Percentiles rank a stretch among this genome's conserved stretches.
These are phyloP conservation scores for Rhopalosiphum maidis DNA, from an alignment of 1,140 invertebrate species.

Conservation along the genomic window DNA sequence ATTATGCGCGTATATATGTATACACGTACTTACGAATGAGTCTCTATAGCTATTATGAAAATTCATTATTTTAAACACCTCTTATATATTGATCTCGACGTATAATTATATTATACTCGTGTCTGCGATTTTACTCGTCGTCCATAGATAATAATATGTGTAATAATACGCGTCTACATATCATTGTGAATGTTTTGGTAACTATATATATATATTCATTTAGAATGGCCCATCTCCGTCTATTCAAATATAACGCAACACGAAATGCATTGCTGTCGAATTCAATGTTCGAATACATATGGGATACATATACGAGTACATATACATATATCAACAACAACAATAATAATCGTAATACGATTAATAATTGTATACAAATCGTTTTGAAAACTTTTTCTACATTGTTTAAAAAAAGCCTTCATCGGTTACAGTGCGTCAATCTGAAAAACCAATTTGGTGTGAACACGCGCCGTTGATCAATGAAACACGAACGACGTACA, in stretches of 20 bases:
- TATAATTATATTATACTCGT: background rate
- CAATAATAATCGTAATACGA: background rate
- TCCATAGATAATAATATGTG: background rate
- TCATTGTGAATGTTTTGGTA: background rate
- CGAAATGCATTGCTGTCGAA: background rate
- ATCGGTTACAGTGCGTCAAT: no score
- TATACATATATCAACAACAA: background rate
- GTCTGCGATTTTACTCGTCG: background rate
- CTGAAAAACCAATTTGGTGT: background rate
- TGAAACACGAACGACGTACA: no score
- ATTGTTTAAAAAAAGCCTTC: background rate
- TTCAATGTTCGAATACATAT: background rate
- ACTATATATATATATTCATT: background rate
- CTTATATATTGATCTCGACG: background rate
- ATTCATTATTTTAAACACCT: conserved; percentile 6
- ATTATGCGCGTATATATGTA: background rate
- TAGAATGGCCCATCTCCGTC: background rate
- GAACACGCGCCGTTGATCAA: background rate
- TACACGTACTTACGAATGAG: background rate
- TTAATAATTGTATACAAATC: background rate
- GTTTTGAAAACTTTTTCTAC: background rate
- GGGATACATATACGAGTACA: no score
- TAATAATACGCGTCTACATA: background rate
- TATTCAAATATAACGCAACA: background rate
- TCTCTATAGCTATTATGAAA: background rate